Evolutionary conservation across 2,113 vertebrate genomes (phyloP), one percentile per base, ranked within the genome.

Genomic region (Pseudolaguvia tuberculata): DNA sequence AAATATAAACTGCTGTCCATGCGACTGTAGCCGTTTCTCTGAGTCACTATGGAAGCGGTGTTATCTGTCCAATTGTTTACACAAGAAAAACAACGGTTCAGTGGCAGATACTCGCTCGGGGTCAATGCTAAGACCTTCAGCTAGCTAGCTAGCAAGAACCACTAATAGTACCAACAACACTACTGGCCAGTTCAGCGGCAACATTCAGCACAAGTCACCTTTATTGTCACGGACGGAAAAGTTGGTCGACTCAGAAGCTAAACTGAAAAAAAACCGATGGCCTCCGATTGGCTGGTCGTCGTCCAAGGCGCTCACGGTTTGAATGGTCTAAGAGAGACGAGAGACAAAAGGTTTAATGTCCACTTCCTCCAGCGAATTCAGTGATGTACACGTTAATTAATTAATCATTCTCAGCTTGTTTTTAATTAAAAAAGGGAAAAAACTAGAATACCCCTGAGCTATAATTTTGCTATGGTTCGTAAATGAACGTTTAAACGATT

Each of bases 201-300:
- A 23, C 57, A 23, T 52, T 69, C 13, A 21, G 27, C 39, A 20
- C 52, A 59, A 76, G 55, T 90, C 86, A 98, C 96, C 94, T 96
- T 92, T 94, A 85, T 98, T 99, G 80, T 99, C 95, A 2, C 88
- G 93, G 63, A 99, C 87, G 0, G 94, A 96, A 83, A 98, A 99
- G 87, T 99, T 99, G 1, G 86, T 90, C 79, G 90, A 89, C 73
- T 98, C 94, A 0, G 93, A 91, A 13, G 94, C 91, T 80, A 97
- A 84, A 50, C 88, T 90, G 89, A 97, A 99, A 53, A 91, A 93
- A 86, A 98, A 97, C 0, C 92, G 91, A 81, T 96, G 95, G 70
- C 96, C 96, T 7, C 86, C 90, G 39, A 90, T 86, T 17, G 96
- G 91, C 70, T 94, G 93, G 1, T 99, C 96, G 12, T 92, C 94